These are phyloP conservation scores for Parazoanthus atlanticus DNA, from an alignment of 92 coral and sea anemone genomes.

Conservation along the genomic window DNA sequence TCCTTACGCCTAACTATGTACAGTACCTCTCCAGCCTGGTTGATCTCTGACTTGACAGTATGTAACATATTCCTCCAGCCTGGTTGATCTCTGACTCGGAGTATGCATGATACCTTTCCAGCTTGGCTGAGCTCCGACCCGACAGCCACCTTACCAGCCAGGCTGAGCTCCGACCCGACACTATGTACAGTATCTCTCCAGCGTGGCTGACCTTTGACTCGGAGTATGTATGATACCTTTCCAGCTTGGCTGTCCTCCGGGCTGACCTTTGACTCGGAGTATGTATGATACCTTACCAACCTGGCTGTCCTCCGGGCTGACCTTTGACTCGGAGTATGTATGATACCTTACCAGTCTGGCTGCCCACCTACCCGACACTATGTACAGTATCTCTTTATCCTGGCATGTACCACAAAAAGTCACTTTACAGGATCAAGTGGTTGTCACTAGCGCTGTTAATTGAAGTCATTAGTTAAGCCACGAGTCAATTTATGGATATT, in stretches of 20 bases:
- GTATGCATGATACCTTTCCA: not conserved
- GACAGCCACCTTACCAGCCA: not conserved
- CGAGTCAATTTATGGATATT: too few relatives aligned
- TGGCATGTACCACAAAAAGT: too few relatives aligned
- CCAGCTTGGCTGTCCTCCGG: not conserved
- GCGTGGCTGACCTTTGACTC: not conserved
- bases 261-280: too few relatives aligned
- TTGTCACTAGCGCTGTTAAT: not conserved
- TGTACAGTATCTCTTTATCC: conserved; percentile 34
- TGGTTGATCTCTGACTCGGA: not conserved
- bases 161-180: not conserved
- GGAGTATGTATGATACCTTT: not conserved
- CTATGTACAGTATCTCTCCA: conserved; percentile 52
- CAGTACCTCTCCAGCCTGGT: conserved; percentile 51
- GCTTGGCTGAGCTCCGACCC: not conserved
- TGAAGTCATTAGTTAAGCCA: not conserved
- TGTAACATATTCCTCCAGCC: conserved; percentile 30
- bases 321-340: not conserved
- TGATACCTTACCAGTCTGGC: not conserved
- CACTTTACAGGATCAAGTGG: not conserved
- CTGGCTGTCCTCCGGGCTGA: not conserved
- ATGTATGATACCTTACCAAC: conserved; percentile 44
- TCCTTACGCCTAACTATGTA: conserved; percentile 80
- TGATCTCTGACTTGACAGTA: not conserved
- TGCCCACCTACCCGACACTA: conserved; percentile 34